Evolutionary conservation across 2,888 invertebrate genomes (phyloP).

Genomic region (Embidobia sp.): DNA sequence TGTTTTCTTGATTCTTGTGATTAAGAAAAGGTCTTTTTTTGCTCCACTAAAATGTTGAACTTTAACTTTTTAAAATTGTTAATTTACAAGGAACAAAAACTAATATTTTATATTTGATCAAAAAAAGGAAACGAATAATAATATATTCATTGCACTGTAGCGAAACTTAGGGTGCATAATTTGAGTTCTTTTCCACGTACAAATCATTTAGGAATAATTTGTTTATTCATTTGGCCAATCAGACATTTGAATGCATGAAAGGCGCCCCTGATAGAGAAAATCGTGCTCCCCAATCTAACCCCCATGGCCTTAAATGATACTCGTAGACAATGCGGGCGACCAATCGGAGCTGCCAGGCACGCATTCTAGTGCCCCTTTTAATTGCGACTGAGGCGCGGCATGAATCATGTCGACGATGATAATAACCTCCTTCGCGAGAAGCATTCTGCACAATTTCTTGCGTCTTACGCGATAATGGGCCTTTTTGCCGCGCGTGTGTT

Average conservation of each 20-base stretch:
- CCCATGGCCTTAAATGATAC: conserved; percentile 28
- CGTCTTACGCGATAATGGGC: conserved; percentile 19
- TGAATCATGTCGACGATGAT: conserved; percentile 37
- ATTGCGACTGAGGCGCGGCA: conserved; percentile 28
- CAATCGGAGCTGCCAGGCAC: conserved; percentile 16
- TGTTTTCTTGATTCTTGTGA: too few relatives aligned
- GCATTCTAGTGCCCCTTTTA: conserved; percentile 37
- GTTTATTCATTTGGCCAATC: too few relatives aligned
- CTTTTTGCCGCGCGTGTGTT: background rate
- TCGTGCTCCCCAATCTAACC: conserved; percentile 19
- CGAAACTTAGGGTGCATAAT: too few relatives aligned
- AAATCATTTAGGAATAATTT: too few relatives aligned
- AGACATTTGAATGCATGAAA: background rate
- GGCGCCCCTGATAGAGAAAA: conserved; percentile 18
- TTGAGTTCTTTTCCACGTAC: too few relatives aligned
- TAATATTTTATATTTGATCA: too few relatives aligned
- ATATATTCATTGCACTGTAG: too few relatives aligned
- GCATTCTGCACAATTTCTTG: conserved; percentile 29
- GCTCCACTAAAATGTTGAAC: too few relatives aligned
- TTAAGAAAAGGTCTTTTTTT: too few relatives aligned
- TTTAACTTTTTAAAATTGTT: too few relatives aligned
- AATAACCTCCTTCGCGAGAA: conserved; percentile 36
- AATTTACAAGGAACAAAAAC: too few relatives aligned
- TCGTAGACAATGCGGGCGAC: conserved; percentile 27
- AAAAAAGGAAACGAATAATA: too few relatives aligned